These are phyloP conservation scores for Bombus consobrinus DNA, from an alignment of 1,140 invertebrate species.

Conservation along the genomic window DNA sequence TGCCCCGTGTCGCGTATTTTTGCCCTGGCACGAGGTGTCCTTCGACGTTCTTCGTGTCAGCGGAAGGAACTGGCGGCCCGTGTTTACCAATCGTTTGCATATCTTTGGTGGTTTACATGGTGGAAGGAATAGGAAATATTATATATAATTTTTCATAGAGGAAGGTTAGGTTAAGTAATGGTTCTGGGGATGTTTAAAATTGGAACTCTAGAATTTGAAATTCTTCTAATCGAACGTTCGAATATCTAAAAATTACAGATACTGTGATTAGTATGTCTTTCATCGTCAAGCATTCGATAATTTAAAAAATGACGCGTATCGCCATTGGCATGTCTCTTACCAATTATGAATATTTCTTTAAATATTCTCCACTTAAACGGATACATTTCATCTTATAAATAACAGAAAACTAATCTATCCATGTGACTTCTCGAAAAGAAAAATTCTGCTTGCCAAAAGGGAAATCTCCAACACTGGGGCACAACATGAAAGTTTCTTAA, in stretches of 20 bases:
- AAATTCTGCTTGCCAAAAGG: too few species aligned
- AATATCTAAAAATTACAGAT: not conserved
- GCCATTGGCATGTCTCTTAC: too few species aligned
- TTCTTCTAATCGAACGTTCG: not conserved
- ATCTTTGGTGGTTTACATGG: too few species aligned
- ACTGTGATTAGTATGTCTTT: not conserved
- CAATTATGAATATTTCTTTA: too few species aligned
- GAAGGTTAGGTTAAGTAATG: not conserved
- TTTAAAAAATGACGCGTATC: too few species aligned
- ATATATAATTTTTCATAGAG: too few species aligned
- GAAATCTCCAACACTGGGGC: too few species aligned
- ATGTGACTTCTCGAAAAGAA: not conserved
- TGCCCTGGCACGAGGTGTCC: not conserved
- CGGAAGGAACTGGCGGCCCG: not conserved
- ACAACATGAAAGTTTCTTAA: too few species aligned
- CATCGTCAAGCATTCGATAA: not conserved
- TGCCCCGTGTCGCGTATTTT: not conserved
- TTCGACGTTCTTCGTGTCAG: not conserved
- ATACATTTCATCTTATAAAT: too few species aligned
- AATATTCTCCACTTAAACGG: too few species aligned
- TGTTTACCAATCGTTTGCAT: too few species aligned
- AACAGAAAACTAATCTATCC: not conserved
- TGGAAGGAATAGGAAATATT: too few species aligned
- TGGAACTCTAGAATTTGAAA: not conserved
- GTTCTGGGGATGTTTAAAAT: not conserved